Base-by-base conservation (phyloP, 2,888 invertebrate genomes). In the Cosmopolites sordidus region DNA sequence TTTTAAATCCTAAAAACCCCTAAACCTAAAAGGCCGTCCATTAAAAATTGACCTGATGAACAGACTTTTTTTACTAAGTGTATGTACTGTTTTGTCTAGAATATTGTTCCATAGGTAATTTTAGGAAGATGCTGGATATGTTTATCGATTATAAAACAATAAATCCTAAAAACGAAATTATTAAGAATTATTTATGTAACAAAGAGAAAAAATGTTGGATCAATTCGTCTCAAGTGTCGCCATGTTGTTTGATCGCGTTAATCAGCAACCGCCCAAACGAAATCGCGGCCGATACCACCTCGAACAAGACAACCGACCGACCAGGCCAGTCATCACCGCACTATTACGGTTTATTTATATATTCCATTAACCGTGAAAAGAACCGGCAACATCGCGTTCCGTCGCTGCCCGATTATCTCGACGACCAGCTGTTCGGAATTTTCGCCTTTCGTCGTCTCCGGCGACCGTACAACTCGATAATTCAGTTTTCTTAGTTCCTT, bases 401-500 rank as follows among this genome's bases (percentile, higher is more conserved):
- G 38, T 51, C 40, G 44, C 47, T 42, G 45, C 54, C 39, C 54
- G 57, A 57, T 57, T 57, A 57, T 57, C 57, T 50, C 50, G 18
- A 57, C 57, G 52, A 57, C 49, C 57, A 57, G 57, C 57, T 57
- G 57, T 57, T 57, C 54, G 48, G 54, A 41, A 46, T 58, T 58
- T 57, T 58, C 54, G 58, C 51, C 57, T 57, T 54, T 57, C 57
- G 53, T 56, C 49, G 56, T 56, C 52, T 53, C 44, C 17, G 38
- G 45, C 48, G 46, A 44, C 43, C n/a, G 40, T 33, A 48, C 51
- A 47, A 49, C 51, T 51, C 54, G 48, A 54, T 58, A 48, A 54
- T 54, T 58, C 51, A 58, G 58, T 58, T 58, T 57, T 54, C 54
- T 58, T 51, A 48, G 58, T 51, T 54, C 54, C 54, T 58, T 54